phyloP scores from a whole-genome alignment of 1,140 invertebrate species.

The Drosophila funebris region DNA sequence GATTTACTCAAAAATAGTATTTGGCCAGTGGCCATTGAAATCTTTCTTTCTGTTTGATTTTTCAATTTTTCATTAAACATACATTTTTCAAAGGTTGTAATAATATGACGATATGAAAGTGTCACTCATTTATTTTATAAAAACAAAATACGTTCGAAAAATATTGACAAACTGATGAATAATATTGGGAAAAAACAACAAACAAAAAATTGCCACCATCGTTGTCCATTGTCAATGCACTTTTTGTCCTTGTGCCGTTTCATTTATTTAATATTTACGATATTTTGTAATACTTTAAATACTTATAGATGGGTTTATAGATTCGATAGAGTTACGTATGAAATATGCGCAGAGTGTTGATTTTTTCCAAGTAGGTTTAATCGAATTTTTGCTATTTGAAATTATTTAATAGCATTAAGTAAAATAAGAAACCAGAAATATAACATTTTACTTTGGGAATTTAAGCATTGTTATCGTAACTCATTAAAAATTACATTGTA shows the following conservation, averaged over 20 bases:
- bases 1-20: conserved; percentile 23
- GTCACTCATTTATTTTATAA: not conserved
- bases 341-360: too few relatives aligned
- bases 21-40: conserved; percentile 12
- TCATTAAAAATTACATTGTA: too few relatives aligned
- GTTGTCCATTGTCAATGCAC: conserved; percentile 3
- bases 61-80: conserved; percentile 29
- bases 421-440: too few relatives aligned
- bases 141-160: conserved; percentile 15
- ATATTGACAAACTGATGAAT: too few relatives aligned
- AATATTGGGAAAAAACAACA: conserved; percentile 32
- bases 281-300: not conserved
- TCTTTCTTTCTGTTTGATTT: not conserved
- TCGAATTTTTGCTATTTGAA: too few relatives aligned
- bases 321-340: not conserved
- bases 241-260: conserved; percentile 21
- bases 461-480: too few relatives aligned
- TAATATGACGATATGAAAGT: conserved; percentile 39
- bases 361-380: too few relatives aligned
- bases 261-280: conserved; percentile 34
- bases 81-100: conserved; percentile 45
- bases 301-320: not conserved
- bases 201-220: conserved; percentile 11
- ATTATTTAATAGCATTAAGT: too few relatives aligned
- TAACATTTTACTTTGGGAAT: too few relatives aligned